These are phyloP conservation scores for Fundulus diaphanus DNA, from an alignment of 2,797 vertebrate genomes.

Conservation along the genomic window DNA sequence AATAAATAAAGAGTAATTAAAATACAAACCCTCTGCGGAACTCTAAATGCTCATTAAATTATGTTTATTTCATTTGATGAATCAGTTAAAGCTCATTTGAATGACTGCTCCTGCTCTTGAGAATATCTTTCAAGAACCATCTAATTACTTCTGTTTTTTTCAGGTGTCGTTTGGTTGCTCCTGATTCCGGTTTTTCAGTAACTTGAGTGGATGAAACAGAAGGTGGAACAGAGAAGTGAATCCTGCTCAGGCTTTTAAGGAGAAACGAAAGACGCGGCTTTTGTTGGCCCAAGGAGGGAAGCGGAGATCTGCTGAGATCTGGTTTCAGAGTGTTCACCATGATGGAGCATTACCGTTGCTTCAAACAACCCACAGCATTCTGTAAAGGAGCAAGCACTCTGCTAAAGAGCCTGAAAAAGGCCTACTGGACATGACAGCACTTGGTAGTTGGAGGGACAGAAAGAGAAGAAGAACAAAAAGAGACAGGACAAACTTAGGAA, in stretches of 20 bases:
- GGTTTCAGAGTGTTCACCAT: conserved; percentile 25
- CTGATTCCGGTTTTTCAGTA: neutral
- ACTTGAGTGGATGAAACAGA: neutral
- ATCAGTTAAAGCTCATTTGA: neutral
- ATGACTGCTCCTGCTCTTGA: neutral
- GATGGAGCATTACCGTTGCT: conserved; percentile 10
- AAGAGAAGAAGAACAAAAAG: neutral
- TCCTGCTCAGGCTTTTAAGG: neutral
- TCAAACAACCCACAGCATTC: conserved; percentile 13
- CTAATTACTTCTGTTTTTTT: conserved; percentile 10
- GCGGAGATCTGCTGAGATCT: neutral
- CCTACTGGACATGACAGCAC: conserved; percentile 53
- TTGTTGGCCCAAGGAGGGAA: neutral
- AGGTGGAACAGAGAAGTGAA: neutral
- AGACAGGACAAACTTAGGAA: neutral
- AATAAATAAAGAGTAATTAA: too few relatives aligned
- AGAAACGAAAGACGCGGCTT: neutral
- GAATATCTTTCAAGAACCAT: neutral
- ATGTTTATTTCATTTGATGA: neutral
- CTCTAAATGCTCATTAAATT: neutral
- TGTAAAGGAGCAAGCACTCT: conserved; percentile 4
- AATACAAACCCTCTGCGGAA: too few relatives aligned
- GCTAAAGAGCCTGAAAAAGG: conserved; percentile 33
- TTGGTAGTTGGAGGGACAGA: neutral
- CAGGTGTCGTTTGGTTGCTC: conserved; percentile 21